Evolutionary conservation across 2,113 vertebrate species (phyloP).

Genomic region (Catharus bicknelli): DNA sequence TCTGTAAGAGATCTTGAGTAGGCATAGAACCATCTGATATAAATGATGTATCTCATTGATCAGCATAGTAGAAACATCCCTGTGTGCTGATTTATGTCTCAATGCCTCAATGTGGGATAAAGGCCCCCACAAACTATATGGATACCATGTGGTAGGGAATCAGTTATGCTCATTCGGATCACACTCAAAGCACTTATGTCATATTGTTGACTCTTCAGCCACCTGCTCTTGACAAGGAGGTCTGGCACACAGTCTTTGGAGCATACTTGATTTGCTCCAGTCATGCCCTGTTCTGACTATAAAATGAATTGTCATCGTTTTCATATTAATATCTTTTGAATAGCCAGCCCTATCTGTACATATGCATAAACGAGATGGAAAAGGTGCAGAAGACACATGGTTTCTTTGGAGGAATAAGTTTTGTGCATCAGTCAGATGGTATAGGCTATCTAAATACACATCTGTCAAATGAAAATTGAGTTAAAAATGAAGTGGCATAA

Average conservation of each 20-base stretch:
- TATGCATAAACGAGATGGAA: neutral
- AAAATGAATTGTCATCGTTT: conserved; percentile 33
- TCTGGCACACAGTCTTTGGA: conserved; percentile 25
- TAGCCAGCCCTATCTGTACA: neutral
- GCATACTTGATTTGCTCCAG: conserved; percentile 61
- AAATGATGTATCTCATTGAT: neutral
- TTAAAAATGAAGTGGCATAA: neutral
- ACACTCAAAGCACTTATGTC: conserved; percentile 45
- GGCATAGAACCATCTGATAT: neutral
- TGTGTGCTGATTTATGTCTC: conserved; percentile 9
- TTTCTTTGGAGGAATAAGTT: neutral
- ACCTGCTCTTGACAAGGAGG: conserved; percentile 56
- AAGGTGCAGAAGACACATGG: neutral
- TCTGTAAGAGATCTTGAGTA: neutral
- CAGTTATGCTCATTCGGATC: conserved; percentile 32
- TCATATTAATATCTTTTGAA: conserved; percentile 2
- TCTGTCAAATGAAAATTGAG: conserved; percentile 8
- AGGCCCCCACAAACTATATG: neutral
- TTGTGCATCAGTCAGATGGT: neutral
- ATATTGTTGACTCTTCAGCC: conserved; percentile 56
- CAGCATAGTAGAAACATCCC: neutral
- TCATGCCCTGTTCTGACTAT: conserved; percentile 12
- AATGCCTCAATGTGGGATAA: neutral
- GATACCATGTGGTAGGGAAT: conserved; percentile 42
- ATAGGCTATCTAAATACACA: neutral